phyloP scores from a whole-genome alignment of 2,888 invertebrate species.

The Plagodis pulveraria region DNA sequence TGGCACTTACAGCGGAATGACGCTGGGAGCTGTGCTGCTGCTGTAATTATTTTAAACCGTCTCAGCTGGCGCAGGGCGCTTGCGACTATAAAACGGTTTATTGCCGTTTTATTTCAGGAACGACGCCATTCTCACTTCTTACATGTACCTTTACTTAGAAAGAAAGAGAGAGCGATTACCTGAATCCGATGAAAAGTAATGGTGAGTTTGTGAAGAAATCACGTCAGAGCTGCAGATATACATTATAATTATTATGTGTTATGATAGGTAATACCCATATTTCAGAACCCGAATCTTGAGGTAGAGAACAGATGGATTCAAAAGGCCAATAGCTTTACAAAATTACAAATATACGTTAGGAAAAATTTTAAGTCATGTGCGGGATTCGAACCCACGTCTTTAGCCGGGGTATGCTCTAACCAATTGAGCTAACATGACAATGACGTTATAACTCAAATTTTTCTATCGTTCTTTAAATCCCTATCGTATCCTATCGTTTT shows the following conservation, averaged over 20 bases:
- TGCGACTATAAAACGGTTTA: conserved; percentile 47
- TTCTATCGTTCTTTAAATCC: too few species aligned
- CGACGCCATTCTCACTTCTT: conserved; percentile 32
- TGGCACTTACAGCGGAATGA: conserved; percentile 37
- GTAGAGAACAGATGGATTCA: too few species aligned
- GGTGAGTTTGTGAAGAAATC: not conserved
- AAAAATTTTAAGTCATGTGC: too few species aligned
- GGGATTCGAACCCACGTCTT: too few species aligned
- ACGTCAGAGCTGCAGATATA: not conserved
- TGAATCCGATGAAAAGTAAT: conserved; percentile 9
- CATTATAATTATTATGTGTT: not conserved
- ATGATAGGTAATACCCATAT: too few species aligned
- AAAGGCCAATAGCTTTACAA: too few species aligned
- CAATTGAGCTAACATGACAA: too few species aligned
- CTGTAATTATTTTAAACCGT: conserved; percentile 56
- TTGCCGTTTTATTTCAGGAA: conserved; percentile 38
- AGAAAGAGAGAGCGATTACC: conserved; percentile 1
- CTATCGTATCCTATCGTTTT: too few species aligned
- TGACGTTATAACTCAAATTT: too few species aligned
- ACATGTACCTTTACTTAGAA: conserved; percentile 20
- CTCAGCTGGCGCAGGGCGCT: conserved; percentile 40
- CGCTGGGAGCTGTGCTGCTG: conserved; percentile 35
- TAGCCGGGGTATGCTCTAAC: too few species aligned
- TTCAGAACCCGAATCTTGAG: too few species aligned
- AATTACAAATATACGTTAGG: too few species aligned